Base-by-base conservation (phyloP, 2,797 vertebrate species). In the Poecile montanus region DNA sequence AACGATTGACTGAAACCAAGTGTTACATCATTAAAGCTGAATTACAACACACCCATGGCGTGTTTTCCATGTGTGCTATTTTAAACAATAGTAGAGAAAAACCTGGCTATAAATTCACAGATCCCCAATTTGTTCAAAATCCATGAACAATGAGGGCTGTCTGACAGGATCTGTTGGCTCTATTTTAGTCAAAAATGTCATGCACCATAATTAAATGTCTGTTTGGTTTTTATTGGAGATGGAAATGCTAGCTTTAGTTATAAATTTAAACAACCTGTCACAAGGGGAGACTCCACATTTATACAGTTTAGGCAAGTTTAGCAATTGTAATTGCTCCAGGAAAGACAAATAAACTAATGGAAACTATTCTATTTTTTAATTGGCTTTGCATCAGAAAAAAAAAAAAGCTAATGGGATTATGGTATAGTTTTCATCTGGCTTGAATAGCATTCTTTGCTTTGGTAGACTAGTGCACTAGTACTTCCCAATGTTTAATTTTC, bases 11-110 rank as follows among this genome's bases (percentile, higher is more conserved):
- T 97, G 96, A 96, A 97, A 97, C 95, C 97, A 97, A 97, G 97
- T 98, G 98, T 98, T 98, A 98, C 98, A 98, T 98, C 98, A 98
- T 98, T 98, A 98, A 98, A 98, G 90, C 95, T 96, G 97, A 97
- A 97, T 98, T 98, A 94, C 91, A 96, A 97, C 93, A 96, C 95
- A 97, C 86, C 90, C 95, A 94, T 95, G 91, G 97, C 45, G 85
- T 97, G 96, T 97, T 98, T 96, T 98, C 98, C 98, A 98, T 98
- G 98, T 98, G 98, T 97, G 97, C 97, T 95, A 90, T 97, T 97
- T 95, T 98, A 98, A 98, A 98, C 97, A 97, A 97, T 97, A 96
- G 97, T 82, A 95, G 94, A 96, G 97, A 89, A 97, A 98, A 95
- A 97, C 93, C 96, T 97, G 96, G 95, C 97, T 97, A 97, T 98